Evolutionary conservation across 2,113 vertebrate species (phyloP).

Genomic region (Isurus oxyrinchus): DNA sequence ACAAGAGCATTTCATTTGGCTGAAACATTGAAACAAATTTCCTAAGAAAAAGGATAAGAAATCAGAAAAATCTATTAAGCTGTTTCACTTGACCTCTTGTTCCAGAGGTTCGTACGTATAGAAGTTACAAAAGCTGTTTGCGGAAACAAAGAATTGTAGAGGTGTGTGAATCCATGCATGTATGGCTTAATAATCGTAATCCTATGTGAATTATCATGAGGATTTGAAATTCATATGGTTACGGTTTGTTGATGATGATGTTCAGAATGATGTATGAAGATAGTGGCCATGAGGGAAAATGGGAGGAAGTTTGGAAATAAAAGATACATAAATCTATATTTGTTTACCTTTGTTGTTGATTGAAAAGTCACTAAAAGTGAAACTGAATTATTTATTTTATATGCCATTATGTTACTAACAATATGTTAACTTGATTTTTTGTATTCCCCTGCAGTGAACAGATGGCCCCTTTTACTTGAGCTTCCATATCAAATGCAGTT

Average conservation of each 20-base stretch:
- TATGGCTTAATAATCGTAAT: neutral
- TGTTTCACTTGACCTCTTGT: neutral
- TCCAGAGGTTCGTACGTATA: neutral
- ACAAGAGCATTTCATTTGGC: neutral
- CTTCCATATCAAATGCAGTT: constrained; percentile 99
- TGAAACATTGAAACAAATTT: neutral
- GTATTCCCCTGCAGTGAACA: constrained; percentile 89
- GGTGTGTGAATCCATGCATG: neutral
- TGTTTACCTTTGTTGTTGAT: neutral
- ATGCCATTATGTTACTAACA: constrained; percentile 98
- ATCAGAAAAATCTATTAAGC: neutral
- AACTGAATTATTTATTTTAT: constrained; percentile 98
- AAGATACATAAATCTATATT: neutral
- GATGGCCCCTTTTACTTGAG: constrained; percentile 99
- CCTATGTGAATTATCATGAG: neutral
- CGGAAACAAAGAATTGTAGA: neutral
- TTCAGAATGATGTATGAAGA: neutral
- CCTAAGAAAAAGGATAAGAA: neutral
- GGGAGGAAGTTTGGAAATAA: constrained; percentile 13
- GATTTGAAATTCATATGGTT: neutral
- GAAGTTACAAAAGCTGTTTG: neutral
- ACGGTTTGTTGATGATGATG: constrained; percentile 16
- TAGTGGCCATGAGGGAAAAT: constrained; percentile 10
- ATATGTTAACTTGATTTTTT: constrained; percentile 96
- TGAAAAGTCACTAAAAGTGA: constrained; percentile 63